Base-by-base conservation (phyloP, 30 jellyfish, hydroid and myxozoan genomes). In the Turritopsis rubra region DNA sequence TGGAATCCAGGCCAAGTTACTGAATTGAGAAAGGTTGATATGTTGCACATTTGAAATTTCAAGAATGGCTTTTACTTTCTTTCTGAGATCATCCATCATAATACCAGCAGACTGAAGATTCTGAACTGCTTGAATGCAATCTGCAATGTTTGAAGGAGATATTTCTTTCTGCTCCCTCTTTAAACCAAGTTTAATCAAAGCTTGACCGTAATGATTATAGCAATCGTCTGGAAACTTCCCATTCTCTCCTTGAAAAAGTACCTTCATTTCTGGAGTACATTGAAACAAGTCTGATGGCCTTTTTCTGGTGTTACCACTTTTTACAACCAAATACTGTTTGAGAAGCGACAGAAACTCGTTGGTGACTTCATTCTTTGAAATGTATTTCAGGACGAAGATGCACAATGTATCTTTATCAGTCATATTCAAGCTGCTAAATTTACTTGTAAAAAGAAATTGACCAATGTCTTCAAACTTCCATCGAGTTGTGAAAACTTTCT, bases 221-320 rank as follows among this genome's bases (percentile, higher is more conserved):
- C 17, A 73, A 1, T 65, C 72, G 19, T 71, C 83, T 54, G 97
- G 95, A 82, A 89, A 89, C 54, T 78, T 60, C 17, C 85, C 87
- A 1, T 29, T 23, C 29, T 85, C 91, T 13, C 81, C 83, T 22
- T 1, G 18, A 41, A 89, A 82, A 26, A 89, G 86, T 0, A 53
- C 27, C 25, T n/a, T 41, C 72, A 85, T 65, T 18, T 29, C 21
- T 52, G 52, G 72, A 28, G 60, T 21, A 29, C 54, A 71, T 52
- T 85, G 89, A 75, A 85, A 85, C 84, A 89, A 27, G 18, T 71
- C 83, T 26, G 54, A 20, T 22, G 95, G 91, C 83, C 7, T 74
- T 26, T 53, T 7, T 20, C 80, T 25, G 23, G 24, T 28, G 0
- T 86, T 88, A 27, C 72, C 89, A 31, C 75, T 84, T 71, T 87